phyloP scores from a whole-genome alignment of 2,888 invertebrate species.

The Folsomia manolachei region DNA sequence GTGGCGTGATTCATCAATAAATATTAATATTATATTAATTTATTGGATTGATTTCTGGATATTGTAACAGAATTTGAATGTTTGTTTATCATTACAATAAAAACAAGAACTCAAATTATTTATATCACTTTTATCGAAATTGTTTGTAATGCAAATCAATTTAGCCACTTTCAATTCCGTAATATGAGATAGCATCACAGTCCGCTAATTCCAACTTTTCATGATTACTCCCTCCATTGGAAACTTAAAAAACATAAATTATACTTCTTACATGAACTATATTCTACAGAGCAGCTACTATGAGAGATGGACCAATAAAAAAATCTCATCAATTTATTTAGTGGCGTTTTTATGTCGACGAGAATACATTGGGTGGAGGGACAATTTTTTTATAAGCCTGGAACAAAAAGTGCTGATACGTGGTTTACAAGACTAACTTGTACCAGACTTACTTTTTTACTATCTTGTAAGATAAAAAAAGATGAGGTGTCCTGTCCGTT shows the following conservation, averaged over 20 bases:
- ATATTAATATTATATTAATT: too few relatives aligned
- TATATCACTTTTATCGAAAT: too few relatives aligned
- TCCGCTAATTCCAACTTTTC: background rate
- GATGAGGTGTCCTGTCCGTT: background rate
- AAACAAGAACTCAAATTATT: too few relatives aligned
- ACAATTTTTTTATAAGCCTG: background rate
- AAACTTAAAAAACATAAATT: background rate
- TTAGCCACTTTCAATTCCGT: background rate
- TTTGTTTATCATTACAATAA: too few relatives aligned
- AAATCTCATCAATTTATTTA: background rate
- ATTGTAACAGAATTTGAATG: too few relatives aligned
- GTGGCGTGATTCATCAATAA: too few relatives aligned
- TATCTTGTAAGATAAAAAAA: background rate
- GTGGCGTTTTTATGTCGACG: background rate
- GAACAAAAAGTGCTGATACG: background rate
- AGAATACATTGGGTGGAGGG: background rate
- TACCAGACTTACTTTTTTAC: too few relatives aligned
- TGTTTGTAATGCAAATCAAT: background rate
- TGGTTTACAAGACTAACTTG: background rate
- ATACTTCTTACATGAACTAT: too few relatives aligned
- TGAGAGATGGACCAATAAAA: background rate
- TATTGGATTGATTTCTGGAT: too few relatives aligned
- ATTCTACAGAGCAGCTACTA: too few relatives aligned
- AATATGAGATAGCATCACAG: background rate
- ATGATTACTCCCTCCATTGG: background rate